Evolutionary conservation across 53 echinoderm and acorn worm genomes (phyloP).

Genomic region (Mesocentrotus franciscanus): DNA sequence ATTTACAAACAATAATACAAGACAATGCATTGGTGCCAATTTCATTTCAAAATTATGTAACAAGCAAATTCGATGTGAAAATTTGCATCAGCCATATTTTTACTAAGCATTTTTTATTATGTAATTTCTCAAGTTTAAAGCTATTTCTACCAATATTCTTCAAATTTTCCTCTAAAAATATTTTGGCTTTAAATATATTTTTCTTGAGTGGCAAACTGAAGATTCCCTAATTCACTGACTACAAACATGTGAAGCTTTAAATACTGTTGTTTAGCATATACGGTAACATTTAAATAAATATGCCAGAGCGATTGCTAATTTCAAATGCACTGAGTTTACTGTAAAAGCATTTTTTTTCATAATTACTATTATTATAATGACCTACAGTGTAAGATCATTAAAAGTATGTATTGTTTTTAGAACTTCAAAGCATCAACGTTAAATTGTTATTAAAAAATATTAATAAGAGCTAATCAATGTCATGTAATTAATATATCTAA

Average conservation of each 20-base stretch:
- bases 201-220: not conserved
- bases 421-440: no score
- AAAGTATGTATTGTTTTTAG: not conserved
- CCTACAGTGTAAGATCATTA: not conserved
- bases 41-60: not conserved
- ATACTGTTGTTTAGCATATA: not conserved
- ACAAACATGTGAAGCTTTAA: not conserved
- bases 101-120: not conserved
- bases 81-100: not conserved
- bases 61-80: not conserved
- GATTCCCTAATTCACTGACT: not conserved
- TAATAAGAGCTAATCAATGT: not conserved
- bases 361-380: not conserved
- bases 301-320: not conserved
- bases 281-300: not conserved
- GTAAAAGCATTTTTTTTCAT: not conserved
- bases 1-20: not conserved
- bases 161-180: not conserved
- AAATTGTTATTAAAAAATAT: not conserved
- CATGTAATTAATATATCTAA: not conserved
- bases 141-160: not conserved
- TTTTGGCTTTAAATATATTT: not conserved
- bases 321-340: not conserved
- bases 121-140: not conserved
- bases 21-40: not conserved